Evolutionary conservation across 2,888 invertebrate genomes (phyloP).

Genomic region (Mythimna lalbum): DNA sequence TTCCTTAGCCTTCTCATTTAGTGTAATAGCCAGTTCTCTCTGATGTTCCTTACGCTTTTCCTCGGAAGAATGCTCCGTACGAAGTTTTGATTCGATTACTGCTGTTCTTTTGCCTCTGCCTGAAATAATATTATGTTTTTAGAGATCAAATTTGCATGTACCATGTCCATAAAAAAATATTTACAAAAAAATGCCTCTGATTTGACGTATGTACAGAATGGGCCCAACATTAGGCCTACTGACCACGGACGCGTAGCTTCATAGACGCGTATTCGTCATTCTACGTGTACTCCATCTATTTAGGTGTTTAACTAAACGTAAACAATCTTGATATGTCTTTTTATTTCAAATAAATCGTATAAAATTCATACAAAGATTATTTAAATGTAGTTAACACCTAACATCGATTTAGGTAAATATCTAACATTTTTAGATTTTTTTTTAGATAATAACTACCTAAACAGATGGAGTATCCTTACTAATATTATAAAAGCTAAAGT

Average conservation of each 20-base stretch:
- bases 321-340: not conserved
- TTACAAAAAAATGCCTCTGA: not conserved
- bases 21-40: constrained; percentile 96
- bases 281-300: not conserved
- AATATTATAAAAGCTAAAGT: no score
- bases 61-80: constrained; percentile 98
- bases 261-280: not conserved
- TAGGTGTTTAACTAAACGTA: not conserved
- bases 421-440: no score
- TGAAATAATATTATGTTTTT: constrained; percentile 65
- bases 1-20: constrained; percentile 98
- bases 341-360: not conserved
- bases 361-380: no score
- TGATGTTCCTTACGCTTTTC: constrained; percentile 99
- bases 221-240: no score
- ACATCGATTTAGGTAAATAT: no score
- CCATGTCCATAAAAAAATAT: not conserved
- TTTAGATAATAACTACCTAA: no score
- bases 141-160: not conserved
- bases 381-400: no score
- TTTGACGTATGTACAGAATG: not conserved
- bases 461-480: no score
- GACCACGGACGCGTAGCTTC: not conserved
- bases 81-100: constrained; percentile 97
- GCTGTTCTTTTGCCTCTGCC: constrained; percentile 96